phyloP scores from a whole-genome alignment of 2,113 vertebrate species.

The Varanus komodoensis region DNA sequence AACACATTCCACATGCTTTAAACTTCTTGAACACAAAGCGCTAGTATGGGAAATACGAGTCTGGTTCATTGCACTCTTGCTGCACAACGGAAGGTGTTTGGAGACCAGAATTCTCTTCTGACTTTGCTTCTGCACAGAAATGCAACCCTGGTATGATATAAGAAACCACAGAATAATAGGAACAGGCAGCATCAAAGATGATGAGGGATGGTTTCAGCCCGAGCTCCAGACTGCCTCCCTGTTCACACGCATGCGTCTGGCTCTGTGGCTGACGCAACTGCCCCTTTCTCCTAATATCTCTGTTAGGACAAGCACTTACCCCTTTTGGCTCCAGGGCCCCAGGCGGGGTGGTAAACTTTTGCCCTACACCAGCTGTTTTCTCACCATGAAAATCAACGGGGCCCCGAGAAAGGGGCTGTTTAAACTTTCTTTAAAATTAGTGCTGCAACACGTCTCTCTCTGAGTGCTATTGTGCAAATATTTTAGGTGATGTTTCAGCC shows the following conservation, averaged over 20 bases:
- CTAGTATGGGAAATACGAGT: neutral
- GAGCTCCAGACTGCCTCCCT: neutral
- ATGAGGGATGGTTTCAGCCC: neutral
- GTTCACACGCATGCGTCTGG: neutral
- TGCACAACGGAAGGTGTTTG: neutral
- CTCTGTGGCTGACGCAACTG: too few relatives aligned
- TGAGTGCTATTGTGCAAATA: too few relatives aligned
- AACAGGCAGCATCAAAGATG: neutral
- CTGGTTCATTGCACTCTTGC: neutral
- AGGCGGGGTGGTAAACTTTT: too few relatives aligned
- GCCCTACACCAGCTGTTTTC: too few relatives aligned
- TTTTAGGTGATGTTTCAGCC: too few relatives aligned
- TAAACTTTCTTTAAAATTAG: too few relatives aligned
- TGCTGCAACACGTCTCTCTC: too few relatives aligned
- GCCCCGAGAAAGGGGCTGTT: too few relatives aligned
- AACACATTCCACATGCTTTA: neutral
- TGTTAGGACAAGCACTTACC: too few relatives aligned
- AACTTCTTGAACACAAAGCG: neutral
- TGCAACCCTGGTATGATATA: neutral
- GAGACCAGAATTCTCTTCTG: neutral
- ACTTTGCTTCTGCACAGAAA: neutral
- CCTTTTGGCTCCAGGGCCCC: too few relatives aligned
- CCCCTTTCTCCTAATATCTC: too few relatives aligned
- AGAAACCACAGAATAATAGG: neutral
- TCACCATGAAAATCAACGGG: too few relatives aligned